A percentile compares a stretch with the other conserved stretches of the same genome.
Conservation (phyloP, 2,113 vertebrate genomes). For the Leucoraja erinaceus region DNA sequence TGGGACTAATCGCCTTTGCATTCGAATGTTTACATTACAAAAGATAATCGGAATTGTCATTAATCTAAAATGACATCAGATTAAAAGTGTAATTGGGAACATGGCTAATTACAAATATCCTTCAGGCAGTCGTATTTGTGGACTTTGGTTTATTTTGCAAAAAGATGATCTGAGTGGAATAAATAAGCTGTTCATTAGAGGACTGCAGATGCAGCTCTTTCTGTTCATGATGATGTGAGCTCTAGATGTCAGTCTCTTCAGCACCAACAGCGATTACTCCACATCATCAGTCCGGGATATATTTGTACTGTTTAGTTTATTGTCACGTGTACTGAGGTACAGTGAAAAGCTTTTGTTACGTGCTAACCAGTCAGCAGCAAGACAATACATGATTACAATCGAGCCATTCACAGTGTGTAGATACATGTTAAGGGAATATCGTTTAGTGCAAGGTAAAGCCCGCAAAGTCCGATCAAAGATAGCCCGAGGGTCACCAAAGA, state of each 20-base stretch:
- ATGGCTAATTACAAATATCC: conserved; percentile 13
- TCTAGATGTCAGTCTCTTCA: no score
- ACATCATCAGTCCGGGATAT: no score
- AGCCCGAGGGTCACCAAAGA: no score
- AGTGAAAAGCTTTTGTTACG: no score
- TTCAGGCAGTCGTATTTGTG: neutral
- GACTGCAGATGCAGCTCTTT: neutral
- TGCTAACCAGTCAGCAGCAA: no score
- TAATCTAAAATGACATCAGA: conserved; percentile 28
- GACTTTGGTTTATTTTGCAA: neutral
- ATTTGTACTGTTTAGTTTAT: no score
- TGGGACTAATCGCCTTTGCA: conserved; percentile 16
- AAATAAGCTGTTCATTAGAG: neutral
- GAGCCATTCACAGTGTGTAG: no score
- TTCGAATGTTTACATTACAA: conserved; percentile 27
- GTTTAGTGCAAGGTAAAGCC: no score
- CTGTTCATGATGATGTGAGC: neutral
- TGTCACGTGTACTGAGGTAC: no score
- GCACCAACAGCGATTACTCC: neutral
- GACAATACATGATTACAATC: no score
- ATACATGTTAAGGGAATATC: no score
- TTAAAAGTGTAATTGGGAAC: conserved; percentile 35
- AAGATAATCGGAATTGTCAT: conserved; percentile 29
- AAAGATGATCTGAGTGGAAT: neutral
- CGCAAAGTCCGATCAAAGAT: no score